Evolutionary conservation across 2,113 vertebrate species (phyloP).

Genomic region (Micromys minutus): DNA sequence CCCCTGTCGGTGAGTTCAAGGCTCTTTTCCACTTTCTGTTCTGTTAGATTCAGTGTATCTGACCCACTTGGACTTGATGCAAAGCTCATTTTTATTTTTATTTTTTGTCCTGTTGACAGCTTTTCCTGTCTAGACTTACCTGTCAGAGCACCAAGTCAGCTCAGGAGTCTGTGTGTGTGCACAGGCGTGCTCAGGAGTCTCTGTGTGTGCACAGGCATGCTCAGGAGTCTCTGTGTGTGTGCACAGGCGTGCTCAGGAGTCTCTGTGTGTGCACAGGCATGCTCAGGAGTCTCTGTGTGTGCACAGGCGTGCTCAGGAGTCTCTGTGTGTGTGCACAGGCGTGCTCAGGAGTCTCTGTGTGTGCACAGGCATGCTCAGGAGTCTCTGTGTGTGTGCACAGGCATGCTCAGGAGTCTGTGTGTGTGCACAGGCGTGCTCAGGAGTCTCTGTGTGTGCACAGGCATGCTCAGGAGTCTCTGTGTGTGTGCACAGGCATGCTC

Average conservation of each 20-base stretch:
- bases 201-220: not conserved
- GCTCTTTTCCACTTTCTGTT: too few species aligned
- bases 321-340: not conserved
- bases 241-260: not conserved
- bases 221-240: not conserved
- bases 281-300: not conserved
- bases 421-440: not conserved
- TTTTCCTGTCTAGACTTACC: not conserved
- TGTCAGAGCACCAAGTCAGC: not conserved
- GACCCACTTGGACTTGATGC: too few species aligned
- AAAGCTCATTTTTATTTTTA: not conserved
- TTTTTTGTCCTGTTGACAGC: not conserved
- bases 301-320: not conserved
- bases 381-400: not conserved
- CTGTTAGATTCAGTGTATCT: too few species aligned
- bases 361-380: not conserved
- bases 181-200: not conserved
- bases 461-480: not conserved
- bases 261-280: not conserved
- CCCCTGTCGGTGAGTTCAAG: too few species aligned
- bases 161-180: too few species aligned
- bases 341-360: not conserved
- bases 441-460: not conserved
- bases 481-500: not conserved
- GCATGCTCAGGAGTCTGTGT: too few species aligned